phyloP scores from a whole-genome alignment of 2,113 vertebrate genomes.

The Colossoma macropomum region DNA sequence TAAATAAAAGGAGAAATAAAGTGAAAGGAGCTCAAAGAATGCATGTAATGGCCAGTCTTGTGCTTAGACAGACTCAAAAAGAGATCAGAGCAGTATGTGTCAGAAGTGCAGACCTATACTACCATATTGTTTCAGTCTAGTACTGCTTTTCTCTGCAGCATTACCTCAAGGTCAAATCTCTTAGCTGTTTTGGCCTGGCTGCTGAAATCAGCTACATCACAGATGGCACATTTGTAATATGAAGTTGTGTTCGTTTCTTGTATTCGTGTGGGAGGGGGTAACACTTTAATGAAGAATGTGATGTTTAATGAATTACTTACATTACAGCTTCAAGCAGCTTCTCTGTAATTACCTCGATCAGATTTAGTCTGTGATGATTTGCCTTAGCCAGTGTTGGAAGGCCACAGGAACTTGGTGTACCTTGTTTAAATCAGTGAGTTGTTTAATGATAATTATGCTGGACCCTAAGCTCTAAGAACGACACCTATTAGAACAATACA shows the following conservation, averaged over 20 bases:
- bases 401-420: not conserved
- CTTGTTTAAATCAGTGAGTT: not conserved
- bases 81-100: not conserved
- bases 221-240: not conserved
- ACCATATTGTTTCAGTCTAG: not conserved
- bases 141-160: slow-evolving; percentile 6
- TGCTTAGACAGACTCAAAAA: not conserved
- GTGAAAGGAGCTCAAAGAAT: not conserved
- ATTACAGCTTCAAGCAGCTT: not conserved
- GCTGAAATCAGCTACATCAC: not conserved
- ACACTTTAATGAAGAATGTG: slow-evolving; percentile 3
- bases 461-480: not conserved
- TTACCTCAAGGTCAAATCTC: not conserved
- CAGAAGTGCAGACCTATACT: not conserved
- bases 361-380: not conserved
- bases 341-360: slow-evolving; percentile 9
- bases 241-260: slow-evolving; percentile 7
- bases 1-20: not conserved
- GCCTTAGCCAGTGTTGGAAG: not conserved
- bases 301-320: not conserved
- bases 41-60: slow-evolving; percentile 2
- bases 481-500: not conserved
- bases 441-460: not conserved
- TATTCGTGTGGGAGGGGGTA: not conserved
- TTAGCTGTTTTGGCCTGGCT: not conserved